phyloP scores from a whole-genome alignment of 2,888 invertebrate genomes.

The Philereme vetulata region DNA sequence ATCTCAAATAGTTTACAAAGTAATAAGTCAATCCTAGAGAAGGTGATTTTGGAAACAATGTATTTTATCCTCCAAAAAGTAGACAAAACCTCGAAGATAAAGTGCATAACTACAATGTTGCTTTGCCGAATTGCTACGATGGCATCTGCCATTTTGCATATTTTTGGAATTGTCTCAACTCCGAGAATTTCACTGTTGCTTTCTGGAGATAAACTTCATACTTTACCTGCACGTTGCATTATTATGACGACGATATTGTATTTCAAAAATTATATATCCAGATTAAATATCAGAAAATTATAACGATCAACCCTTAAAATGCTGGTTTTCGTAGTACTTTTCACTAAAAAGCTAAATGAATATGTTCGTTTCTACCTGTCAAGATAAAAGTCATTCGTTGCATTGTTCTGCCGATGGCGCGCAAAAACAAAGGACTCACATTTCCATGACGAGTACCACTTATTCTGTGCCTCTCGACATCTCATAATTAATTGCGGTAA shows the following conservation, averaged over 20 bases:
- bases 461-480: slow-evolving; percentile 47
- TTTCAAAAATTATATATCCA: too few relatives aligned
- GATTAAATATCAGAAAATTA: too few relatives aligned
- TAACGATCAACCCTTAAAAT: too few relatives aligned
- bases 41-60: slow-evolving; percentile 58
- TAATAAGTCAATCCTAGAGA: slow-evolving; percentile 68
- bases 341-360: slow-evolving; percentile 53
- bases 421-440: slow-evolving; percentile 70
- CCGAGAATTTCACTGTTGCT: too few relatives aligned
- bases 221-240: too few relatives aligned
- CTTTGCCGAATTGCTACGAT: slow-evolving; percentile 34
- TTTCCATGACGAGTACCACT: slow-evolving; percentile 37
- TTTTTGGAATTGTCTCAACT: neutral
- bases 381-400: slow-evolving; percentile 70
- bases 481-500: slow-evolving; percentile 76
- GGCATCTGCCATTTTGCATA: slow-evolving; percentile 26
- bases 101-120: slow-evolving; percentile 7
- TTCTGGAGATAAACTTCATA: too few relatives aligned
- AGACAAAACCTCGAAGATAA: slow-evolving; percentile 45
- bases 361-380: slow-evolving; percentile 61
- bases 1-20: slow-evolving; percentile 49
- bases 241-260: too few relatives aligned
- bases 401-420: slow-evolving; percentile 76
- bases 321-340: too few relatives aligned
- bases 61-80: slow-evolving; percentile 40